phyloP scores from a whole-genome alignment of 1,140 invertebrate species.

The Trinorchestia longiramus region DNA sequence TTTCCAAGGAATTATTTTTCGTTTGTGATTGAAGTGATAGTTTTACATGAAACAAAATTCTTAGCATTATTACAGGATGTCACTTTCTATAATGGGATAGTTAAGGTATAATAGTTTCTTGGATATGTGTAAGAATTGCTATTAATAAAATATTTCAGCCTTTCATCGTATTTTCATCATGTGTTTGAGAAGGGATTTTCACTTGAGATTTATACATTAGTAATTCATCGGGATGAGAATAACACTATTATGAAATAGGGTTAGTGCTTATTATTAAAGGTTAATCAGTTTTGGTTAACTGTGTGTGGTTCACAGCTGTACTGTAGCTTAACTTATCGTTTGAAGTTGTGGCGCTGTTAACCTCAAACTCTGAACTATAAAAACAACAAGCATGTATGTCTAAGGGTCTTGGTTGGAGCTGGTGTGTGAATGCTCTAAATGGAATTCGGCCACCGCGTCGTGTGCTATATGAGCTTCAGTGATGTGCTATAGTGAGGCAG shows the following conservation, averaged over 20 bases:
- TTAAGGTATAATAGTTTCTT: background rate
- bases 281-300: too few relatives aligned
- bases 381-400: too few relatives aligned
- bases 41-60: background rate
- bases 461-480: background rate
- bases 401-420: background rate
- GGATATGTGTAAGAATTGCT: background rate
- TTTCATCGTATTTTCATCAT: background rate
- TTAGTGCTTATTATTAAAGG: background rate
- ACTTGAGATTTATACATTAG: background rate
- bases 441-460: too few relatives aligned
- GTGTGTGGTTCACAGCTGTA: too few relatives aligned
- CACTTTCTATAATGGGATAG: background rate
- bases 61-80: background rate
- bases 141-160: background rate
- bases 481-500: too few relatives aligned
- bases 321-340: too few relatives aligned
- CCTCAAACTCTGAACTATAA: too few relatives aligned
- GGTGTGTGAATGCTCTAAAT: background rate
- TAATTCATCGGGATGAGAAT: background rate
- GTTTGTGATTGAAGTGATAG: background rate
- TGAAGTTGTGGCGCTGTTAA: too few relatives aligned
- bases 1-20: background rate
- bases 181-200: background rate
- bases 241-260: background rate